These are phyloP conservation scores for Rhea americana DNA, from an alignment of 2,113 vertebrate species.

Conservation along the genomic window DNA sequence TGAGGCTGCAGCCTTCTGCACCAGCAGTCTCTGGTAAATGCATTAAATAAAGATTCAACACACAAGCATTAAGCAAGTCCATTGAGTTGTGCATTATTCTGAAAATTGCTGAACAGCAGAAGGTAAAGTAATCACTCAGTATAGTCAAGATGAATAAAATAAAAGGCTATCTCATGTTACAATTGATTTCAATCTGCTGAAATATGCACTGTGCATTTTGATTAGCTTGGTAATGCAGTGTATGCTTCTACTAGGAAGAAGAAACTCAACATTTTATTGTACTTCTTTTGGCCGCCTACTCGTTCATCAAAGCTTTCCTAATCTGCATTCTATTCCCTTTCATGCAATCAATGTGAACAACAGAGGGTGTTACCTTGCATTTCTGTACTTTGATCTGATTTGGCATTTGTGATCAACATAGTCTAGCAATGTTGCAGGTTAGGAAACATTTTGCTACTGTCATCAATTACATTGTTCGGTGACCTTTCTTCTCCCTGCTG, in stretches of 20 bases:
- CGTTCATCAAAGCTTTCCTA: conserved; percentile 64
- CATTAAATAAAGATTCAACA: conserved; percentile 47
- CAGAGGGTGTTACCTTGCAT: conserved; percentile 55
- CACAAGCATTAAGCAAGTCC: conserved; percentile 21
- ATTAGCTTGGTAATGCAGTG: conserved; percentile 22
- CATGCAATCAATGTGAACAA: conserved; percentile 53
- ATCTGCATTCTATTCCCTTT: conserved; percentile 66
- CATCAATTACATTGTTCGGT: conserved; percentile 58
- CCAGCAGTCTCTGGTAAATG: conserved; percentile 25
- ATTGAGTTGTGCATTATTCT: conserved; percentile 53
- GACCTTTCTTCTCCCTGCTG: conserved; percentile 52
- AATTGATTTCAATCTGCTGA: conserved; percentile 73
- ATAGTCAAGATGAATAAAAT: conserved; percentile 71
- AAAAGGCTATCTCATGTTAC: conserved; percentile 69
- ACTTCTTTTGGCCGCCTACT: conserved; percentile 43
- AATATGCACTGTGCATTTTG: conserved; percentile 61
- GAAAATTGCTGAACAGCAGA: conserved; percentile 64
- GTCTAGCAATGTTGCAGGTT: neutral
- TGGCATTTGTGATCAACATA: conserved; percentile 39
- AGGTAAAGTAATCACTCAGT: conserved; percentile 67
- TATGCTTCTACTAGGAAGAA: conserved; percentile 25
- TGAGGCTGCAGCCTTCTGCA: conserved; percentile 8
- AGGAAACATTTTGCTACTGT: conserved; percentile 46
- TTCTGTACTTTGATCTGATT: conserved; percentile 58
- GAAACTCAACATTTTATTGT: conserved; percentile 9